Base-by-base conservation (phyloP, 1,140 invertebrate genomes). In the Polypedilum pembai region DNA sequence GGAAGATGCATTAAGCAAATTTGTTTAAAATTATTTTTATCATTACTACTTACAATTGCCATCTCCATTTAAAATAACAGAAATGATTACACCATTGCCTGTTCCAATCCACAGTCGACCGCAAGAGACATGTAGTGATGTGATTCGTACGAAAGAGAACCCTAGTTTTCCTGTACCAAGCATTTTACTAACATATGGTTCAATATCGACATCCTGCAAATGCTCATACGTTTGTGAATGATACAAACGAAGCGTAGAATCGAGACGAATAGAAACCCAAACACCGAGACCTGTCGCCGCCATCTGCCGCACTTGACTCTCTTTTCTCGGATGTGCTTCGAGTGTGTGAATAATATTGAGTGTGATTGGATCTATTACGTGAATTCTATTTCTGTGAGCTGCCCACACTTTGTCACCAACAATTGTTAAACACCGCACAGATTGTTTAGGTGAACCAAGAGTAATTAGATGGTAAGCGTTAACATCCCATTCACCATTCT, bases 131-230 rank as follows among this genome's bases (percentile, higher is more conserved):
- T 97, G 86, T 73, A 99, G 84, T 7, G 96, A 93, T 0, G 97
- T 99, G 76, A 99, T 98, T 73, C 98, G 87, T 15, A 98, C 94
- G 81, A 99, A 94, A 0, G 96, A 98, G 81, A 99, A 98, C 45
- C 97, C 97, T 40, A 99, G 85, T 85, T 98, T 98, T 40, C 95
- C 96, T 1, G 95, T 96, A 41, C 95, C 96, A 41, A 99, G 86
- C 95, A 99, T 98, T 86, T 98, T 98, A 79, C 93, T 97, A 75
- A 99, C 95, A 80, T 98, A 98, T 0, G 98, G 97, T 81, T 99
- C 97, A 76, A 99, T 98, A 81, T 99, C 97, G 8, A 99, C 95
- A 83, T 99, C 97, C 81, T 96, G 95, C 66, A 99, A 85, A 85
- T 99, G 96, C 80, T 98, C 91, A 82, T 96, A 94, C 0, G 96